A percentile compares a stretch with the other conserved stretches of the same genome.
phyloP scores from a whole-genome alignment of 1,140 invertebrate species.

The Vollenhovia emeryi region DNA sequence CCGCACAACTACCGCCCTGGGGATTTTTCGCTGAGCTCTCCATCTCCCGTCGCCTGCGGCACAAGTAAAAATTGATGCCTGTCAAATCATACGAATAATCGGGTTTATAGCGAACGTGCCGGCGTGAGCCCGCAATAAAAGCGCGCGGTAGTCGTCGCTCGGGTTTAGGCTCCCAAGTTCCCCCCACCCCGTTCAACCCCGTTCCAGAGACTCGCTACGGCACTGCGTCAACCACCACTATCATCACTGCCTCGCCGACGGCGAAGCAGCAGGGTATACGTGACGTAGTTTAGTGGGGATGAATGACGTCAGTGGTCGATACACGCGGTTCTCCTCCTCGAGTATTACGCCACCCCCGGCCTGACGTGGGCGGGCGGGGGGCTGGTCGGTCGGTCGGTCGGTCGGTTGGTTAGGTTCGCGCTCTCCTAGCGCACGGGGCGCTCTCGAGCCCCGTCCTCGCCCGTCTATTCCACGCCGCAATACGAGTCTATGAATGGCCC shows the following conservation, averaged over 20 bases:
- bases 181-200: conserved; percentile 39
- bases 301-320: conserved; percentile 81
- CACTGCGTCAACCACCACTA: conserved; percentile 71
- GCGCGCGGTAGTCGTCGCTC: background rate
- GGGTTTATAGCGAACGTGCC: conserved; percentile 43
- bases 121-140: conserved; percentile 55
- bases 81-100: conserved; percentile 60
- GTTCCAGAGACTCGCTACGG: conserved; percentile 59
- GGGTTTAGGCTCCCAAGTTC: conserved; percentile 32
- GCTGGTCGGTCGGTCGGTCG: conserved; percentile 29
- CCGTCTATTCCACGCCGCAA: conserved; percentile 69
- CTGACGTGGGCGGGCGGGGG: background rate
- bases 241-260: conserved; percentile 49
- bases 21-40: background rate
- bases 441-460: conserved; percentile 60
- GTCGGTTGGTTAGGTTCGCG: conserved; percentile 31
- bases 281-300: conserved; percentile 77
- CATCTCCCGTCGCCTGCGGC: background rate
- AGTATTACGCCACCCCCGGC: conserved; percentile 75
- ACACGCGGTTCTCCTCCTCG: conserved; percentile 75
- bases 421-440: conserved; percentile 37
- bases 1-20: background rate
- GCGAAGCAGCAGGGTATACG: conserved; percentile 68
- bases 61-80: conserved; percentile 60
- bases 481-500: conserved; percentile 70